These are phyloP conservation scores for Caenorhabditis virilis DNA, from an alignment of 2,888 invertebrate genomes.

Conservation along the genomic window DNA sequence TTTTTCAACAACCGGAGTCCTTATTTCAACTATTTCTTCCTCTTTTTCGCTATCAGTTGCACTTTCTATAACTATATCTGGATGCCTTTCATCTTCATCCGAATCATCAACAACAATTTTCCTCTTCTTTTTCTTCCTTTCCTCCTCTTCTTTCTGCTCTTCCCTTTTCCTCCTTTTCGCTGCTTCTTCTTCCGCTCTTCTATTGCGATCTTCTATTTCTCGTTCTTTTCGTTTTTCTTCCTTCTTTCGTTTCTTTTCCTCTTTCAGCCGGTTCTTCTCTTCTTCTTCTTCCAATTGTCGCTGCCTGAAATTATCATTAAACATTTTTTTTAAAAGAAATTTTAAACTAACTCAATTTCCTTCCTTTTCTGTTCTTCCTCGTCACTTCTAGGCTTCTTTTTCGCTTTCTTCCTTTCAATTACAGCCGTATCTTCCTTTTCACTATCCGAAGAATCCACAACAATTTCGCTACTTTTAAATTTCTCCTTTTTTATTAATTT, in stretches of 20 bases:
- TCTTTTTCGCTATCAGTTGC: conserved; percentile 7
- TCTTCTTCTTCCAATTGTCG: not conserved
- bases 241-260: conserved; percentile 1
- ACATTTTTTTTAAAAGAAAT: not conserved
- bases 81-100: not conserved
- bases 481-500: too few species aligned
- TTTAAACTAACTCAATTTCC: not conserved
- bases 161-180: conserved; percentile 13
- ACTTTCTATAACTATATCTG: conserved; percentile 3
- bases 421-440: too few species aligned
- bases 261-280: not conserved
- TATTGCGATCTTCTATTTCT: conserved; percentile 1
- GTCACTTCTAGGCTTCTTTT: conserved; percentile 3
- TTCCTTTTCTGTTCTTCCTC: not conserved
- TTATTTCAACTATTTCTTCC: conserved; percentile 1
- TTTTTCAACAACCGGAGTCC: not conserved
- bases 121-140: conserved; percentile 2
- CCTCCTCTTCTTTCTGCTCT: conserved; percentile 12
- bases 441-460: too few species aligned
- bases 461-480: too few species aligned
- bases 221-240: conserved; percentile 6
- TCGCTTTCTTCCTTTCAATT: not conserved
- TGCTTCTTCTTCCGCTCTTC: conserved; percentile 10
- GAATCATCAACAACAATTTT: not conserved
- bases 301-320: too few species aligned